These are phyloP conservation scores for Trissoscelio sp. DNA, from an alignment of 2,888 invertebrate species.

Conservation along the genomic window DNA sequence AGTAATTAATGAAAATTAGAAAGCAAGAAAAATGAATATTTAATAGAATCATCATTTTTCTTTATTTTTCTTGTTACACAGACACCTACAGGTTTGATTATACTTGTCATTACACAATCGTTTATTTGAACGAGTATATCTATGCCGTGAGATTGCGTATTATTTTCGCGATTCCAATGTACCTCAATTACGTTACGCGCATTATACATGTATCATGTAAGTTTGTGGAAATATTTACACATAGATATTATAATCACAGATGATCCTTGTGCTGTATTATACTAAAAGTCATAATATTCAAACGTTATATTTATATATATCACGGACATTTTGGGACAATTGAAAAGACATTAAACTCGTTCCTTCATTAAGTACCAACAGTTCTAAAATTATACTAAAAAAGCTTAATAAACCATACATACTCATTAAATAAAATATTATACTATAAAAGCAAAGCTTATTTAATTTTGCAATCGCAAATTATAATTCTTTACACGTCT, in stretches of 20 bases:
- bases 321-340: slow-evolving; percentile 64
- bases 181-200: slow-evolving; percentile 66
- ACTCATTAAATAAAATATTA: no score
- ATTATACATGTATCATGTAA: slow-evolving; percentile 67
- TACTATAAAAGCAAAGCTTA: no score
- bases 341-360: slow-evolving; percentile 39
- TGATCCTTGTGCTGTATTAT: slow-evolving; percentile 70
- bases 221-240: slow-evolving; percentile 70
- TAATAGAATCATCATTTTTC: slow-evolving; percentile 68
- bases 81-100: slow-evolving; percentile 70
- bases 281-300: slow-evolving; percentile 64
- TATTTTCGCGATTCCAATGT: slow-evolving; percentile 58
- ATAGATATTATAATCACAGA: slow-evolving; percentile 71
- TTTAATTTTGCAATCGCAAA: no score
- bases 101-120: slow-evolving; percentile 69
- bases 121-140: slow-evolving; percentile 69
- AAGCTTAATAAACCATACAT: no score
- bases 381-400: no score
- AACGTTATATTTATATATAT: slow-evolving; percentile 55
- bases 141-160: slow-evolving; percentile 67
- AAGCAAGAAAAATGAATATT: slow-evolving; percentile 3
- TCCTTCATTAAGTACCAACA: not conserved
- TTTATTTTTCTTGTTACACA: slow-evolving; percentile 68
- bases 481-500: no score
- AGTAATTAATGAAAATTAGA: no score